These are phyloP conservation scores for Dolichotis patagonum DNA, from an alignment of 2,113 vertebrate species.

Conservation along the genomic window DNA sequence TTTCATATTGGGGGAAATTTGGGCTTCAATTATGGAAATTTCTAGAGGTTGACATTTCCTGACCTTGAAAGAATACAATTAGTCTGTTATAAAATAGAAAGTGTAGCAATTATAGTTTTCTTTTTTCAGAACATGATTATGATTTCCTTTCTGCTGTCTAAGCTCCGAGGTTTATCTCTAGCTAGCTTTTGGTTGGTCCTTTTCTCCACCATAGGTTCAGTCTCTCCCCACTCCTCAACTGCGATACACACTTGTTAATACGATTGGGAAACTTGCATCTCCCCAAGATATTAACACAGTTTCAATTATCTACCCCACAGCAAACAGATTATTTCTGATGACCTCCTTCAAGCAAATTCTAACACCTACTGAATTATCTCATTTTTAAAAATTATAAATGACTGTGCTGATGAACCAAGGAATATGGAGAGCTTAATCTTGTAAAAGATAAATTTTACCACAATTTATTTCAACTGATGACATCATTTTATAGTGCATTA, in stretches of 20 bases:
- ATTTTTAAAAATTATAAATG: background rate
- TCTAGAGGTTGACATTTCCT: conserved; percentile 45
- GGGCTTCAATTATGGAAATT: background rate
- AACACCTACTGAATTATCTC: background rate
- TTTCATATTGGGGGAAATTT: background rate
- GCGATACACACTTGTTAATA: background rate
- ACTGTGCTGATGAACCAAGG: background rate
- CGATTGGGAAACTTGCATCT: background rate
- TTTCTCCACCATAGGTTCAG: background rate
- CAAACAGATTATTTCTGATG: background rate
- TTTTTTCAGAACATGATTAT: background rate
- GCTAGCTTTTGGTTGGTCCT: background rate
- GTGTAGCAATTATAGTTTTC: conserved; percentile 6
- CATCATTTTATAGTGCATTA: background rate
- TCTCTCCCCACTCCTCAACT: background rate
- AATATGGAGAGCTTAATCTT: background rate
- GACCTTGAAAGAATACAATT: background rate
- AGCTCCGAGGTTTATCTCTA: background rate
- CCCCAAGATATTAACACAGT: background rate
- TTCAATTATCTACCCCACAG: background rate
- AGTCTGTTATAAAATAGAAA: conserved; percentile 42
- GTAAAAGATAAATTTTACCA: background rate
- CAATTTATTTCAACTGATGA: background rate
- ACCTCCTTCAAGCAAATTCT: background rate
- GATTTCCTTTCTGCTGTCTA: conserved; percentile 10